Base-by-base conservation (phyloP, 2,888 invertebrate genomes). In the Amblyteles armatorius region DNA sequence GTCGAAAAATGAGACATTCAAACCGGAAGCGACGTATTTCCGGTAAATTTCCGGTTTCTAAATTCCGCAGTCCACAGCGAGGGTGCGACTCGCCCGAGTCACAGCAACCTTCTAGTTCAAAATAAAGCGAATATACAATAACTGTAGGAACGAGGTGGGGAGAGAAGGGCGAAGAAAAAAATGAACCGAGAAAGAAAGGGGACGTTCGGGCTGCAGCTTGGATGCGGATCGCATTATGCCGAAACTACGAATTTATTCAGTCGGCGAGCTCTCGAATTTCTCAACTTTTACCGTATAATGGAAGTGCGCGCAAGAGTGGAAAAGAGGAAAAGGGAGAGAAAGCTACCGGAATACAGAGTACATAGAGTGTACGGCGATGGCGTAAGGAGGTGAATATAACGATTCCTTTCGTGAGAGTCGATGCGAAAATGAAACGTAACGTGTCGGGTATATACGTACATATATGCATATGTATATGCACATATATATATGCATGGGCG, bases 201-300 rank as follows among this genome's bases (percentile, higher is more conserved):
- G 33, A 50, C 36, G 77, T 76, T 50, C 50, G 77, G 40, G 19
- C 16, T 52, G 67, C 50, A 55, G 77, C 50, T 77, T 36, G 52
- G 52, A 77, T 77, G 77, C 65, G 77, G 77, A 67, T 77, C 65
- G 67, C 67, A 77, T 77, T 67, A 60, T 74, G 55, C 77, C 52
- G 77, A 77, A 65, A 67, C 67, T 67, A 40, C 77, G 77, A 77
- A 77, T 77, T 52, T 77, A 77, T 77, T 77, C 77, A 52, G 77
- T 67, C 77, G 77, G 52, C 52, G 26, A 67, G 67, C 77, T 77
- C 67, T 52, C 67, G 77, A 77, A 77, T 67, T 77, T 77, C 77
- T 67, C 77, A 77, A 77, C 67, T 77, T 77, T 77, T 67, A 77
- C 67, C 52, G 65, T 77, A 77, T 77, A 77, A 77, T 77, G 67